phyloP scores from a whole-genome alignment of 2,113 vertebrate genomes.

The Apus apus region DNA sequence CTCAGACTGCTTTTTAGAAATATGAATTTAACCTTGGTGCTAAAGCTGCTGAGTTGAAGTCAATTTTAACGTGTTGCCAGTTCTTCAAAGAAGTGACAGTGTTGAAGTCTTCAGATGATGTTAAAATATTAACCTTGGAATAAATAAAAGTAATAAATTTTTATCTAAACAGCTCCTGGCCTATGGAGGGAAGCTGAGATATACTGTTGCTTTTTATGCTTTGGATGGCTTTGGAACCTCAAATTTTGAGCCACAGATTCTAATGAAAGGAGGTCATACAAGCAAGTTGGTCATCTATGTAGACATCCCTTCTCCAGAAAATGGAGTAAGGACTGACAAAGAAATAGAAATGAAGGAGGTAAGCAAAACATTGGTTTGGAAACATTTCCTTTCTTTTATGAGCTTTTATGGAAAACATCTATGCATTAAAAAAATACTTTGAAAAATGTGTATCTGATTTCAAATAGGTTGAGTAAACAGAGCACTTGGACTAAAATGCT shows the following conservation, averaged over 20 bases:
- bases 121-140: neutral
- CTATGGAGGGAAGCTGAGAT: conserved; percentile 88
- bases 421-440: neutral
- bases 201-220: conserved; percentile 84
- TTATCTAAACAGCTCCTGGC: conserved; percentile 81
- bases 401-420: neutral
- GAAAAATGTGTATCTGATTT: neutral
- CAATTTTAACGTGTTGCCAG: neutral
- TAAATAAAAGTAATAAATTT: neutral
- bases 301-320: conserved; percentile 80
- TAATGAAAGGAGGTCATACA: conserved; percentile 86
- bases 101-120: neutral
- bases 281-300: conserved; percentile 86
- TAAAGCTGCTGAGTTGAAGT: neutral
- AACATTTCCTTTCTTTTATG: neutral
- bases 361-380: neutral
- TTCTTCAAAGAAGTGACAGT: neutral
- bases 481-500: neutral
- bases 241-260: conserved; percentile 92
- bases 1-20: neutral
- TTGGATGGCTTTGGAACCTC: conserved; percentile 79
- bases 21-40: neutral
- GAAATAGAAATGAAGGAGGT: conserved; percentile 90
- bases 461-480: neutral
- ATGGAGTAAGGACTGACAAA: conserved; percentile 76